Percentiles rank a stretch among this genome's conserved stretches.
These are phyloP conservation scores for Popillia japonica DNA, from an alignment of 1,140 invertebrate species.

Conservation along the genomic window DNA sequence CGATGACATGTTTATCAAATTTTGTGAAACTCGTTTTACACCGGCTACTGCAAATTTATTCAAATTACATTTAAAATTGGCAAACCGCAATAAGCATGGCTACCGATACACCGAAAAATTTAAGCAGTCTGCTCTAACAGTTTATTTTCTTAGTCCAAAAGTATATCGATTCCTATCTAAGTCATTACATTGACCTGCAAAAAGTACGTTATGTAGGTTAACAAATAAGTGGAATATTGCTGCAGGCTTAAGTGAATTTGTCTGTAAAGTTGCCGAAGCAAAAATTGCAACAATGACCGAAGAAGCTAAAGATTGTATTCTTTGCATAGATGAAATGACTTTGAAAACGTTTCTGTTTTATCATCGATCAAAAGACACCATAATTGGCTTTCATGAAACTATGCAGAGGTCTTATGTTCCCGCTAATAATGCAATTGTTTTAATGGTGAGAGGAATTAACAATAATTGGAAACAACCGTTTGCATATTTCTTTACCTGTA, in stretches of 20 bases:
- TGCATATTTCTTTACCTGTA: conserved; percentile 45
- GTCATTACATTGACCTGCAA: conserved; percentile 28
- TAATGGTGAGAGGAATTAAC: conserved; percentile 48
- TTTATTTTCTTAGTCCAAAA: conserved; percentile 35
- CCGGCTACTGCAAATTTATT: conserved; percentile 31
- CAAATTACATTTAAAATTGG: conserved; percentile 34
- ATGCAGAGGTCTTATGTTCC: not conserved
- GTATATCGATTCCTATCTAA: conserved; percentile 34
- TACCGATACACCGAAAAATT: conserved; percentile 26
- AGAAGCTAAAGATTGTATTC: conserved; percentile 36
- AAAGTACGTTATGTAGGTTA: conserved; percentile 34
- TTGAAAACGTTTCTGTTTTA: conserved; percentile 40
- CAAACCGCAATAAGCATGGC: conserved; percentile 3
- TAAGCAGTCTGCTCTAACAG: conserved; percentile 35
- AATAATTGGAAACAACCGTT: conserved; percentile 51
- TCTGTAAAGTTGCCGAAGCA: conserved; percentile 4
- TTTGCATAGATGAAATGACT: conserved; percentile 37
- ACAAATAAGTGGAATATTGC: conserved; percentile 38
- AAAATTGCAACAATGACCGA: conserved; percentile 30
- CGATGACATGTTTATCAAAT: conserved; percentile 24
- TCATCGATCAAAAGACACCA: conserved; percentile 1
- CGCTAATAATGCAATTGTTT: conserved; percentile 25
- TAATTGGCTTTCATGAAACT: conserved; percentile 23
- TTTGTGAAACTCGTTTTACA: conserved; percentile 38
- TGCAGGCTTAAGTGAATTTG: conserved; percentile 29